Conservation (phyloP, 2,113 vertebrate species). For the Peucedramus taeniatus region DNA sequence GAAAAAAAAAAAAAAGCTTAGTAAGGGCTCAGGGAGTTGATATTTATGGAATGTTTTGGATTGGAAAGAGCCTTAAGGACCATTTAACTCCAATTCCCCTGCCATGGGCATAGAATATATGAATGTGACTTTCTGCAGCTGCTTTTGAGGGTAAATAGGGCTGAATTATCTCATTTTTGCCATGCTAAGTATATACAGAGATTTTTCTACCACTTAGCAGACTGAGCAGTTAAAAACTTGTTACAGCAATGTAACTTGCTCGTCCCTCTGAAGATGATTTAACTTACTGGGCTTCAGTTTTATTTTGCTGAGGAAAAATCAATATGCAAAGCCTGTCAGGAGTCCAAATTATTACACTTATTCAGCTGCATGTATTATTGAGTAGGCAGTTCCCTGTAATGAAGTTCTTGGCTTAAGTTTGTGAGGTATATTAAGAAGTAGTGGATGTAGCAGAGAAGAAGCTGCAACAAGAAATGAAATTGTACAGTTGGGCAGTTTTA, state of each 20-base stretch:
- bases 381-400: slow-evolving; percentile 30
- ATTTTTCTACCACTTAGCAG: neutral
- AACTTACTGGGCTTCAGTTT: slow-evolving; percentile 1
- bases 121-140: neutral
- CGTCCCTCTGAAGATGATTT: neutral
- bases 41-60: neutral
- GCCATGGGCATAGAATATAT: neutral
- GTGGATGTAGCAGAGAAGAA: neutral
- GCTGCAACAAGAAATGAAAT: neutral
- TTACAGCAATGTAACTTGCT: neutral
- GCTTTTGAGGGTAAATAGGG: neutral
- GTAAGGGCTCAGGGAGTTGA: neutral
- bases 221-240: neutral
- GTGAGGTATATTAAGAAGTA: slow-evolving; percentile 10
- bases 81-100: neutral
- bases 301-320: slow-evolving; percentile 59
- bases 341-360: slow-evolving; percentile 37
- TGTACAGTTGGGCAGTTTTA: neutral
- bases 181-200: neutral
- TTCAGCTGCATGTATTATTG: slow-evolving; percentile 45
- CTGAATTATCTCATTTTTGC: neutral
- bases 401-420: slow-evolving; percentile 45
- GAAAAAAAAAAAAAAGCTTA: neutral
- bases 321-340: slow-evolving; percentile 29
- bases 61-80: neutral